These are phyloP conservation scores for Paraplagusia blochii DNA, from an alignment of 2,113 vertebrate species.

Conservation along the genomic window DNA sequence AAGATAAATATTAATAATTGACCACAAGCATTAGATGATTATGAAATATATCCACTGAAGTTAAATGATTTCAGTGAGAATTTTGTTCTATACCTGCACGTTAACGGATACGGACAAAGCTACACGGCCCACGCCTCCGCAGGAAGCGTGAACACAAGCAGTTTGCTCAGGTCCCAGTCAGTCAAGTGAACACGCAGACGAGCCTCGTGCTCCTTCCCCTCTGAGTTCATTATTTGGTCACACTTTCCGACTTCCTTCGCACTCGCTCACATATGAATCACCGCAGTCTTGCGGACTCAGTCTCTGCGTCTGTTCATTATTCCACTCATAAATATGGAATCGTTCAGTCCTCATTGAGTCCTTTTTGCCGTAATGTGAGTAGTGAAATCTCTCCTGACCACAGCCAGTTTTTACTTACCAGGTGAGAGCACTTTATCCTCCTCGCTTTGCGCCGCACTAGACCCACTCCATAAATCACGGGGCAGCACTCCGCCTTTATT, in stretches of 20 bases:
- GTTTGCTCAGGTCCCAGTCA: constrained; percentile 19
- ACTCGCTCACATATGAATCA: constrained; percentile 57
- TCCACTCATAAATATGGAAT: constrained; percentile 68
- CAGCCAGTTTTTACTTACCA: constrained; percentile 56
- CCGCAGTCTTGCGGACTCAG: constrained; percentile 60
- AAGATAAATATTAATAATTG: too few species aligned
- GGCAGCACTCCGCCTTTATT: constrained; percentile 40
- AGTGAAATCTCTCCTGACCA: constrained; percentile 53
- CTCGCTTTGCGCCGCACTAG: constrained; percentile 52
- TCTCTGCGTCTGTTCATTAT: constrained; percentile 65
- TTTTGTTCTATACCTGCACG: constrained; percentile 25
- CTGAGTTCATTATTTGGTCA: constrained; percentile 41
- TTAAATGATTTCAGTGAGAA: too few species aligned
- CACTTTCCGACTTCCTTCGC: constrained; percentile 13
- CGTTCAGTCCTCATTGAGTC: constrained; percentile 60
- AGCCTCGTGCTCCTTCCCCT: constrained; percentile 10
- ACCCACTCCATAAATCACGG: constrained; percentile 68
- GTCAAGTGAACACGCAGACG: constrained; percentile 14
- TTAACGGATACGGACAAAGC: constrained; percentile 45
- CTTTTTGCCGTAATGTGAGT: constrained; percentile 62
- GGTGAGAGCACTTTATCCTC: constrained; percentile 68
- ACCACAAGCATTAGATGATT: too few species aligned
- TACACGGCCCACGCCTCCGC: constrained; percentile 15
- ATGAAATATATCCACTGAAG: too few species aligned
- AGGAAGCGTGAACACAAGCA: too few species aligned